Percentiles rank a stretch among this genome's conserved stretches.
Evolutionary conservation across 30 jellyfish, hydroid and myxozoan genomes (phyloP).

Genomic region (Turritopsis dohrnii): DNA sequence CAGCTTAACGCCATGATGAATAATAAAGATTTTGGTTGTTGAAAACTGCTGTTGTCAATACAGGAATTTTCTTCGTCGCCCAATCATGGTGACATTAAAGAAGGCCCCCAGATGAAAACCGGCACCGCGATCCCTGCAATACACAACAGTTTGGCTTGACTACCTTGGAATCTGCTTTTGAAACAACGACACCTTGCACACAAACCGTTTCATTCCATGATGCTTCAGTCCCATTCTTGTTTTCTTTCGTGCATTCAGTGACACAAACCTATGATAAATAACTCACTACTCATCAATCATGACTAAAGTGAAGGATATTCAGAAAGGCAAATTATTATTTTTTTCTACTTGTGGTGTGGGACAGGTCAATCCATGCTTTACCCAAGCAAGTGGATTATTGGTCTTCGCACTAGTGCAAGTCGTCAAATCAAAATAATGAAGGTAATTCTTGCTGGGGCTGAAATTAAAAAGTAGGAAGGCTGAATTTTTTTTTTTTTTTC

Average conservation of each 20-base stretch:
- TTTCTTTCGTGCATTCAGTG: slow-evolving; percentile 50
- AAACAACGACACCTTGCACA: slow-evolving; percentile 44
- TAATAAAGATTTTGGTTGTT: no score
- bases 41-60: no score
- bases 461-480: not conserved
- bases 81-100: no score
- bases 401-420: slow-evolving; percentile 59
- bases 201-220: slow-evolving; percentile 53
- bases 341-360: slow-evolving; percentile 81
- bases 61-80: no score
- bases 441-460: slow-evolving; percentile 57
- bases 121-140: no score
- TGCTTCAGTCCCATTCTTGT: slow-evolving; percentile 45
- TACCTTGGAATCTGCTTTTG: slow-evolving; percentile 36
- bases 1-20: no score
- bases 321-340: no score
- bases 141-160: not conserved
- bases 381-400: slow-evolving; percentile 54
- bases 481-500: no score
- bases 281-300: not conserved
- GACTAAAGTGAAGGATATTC: no score
- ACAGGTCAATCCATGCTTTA: slow-evolving; percentile 59
- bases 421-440: slow-evolving; percentile 66
- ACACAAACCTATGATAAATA: slow-evolving; percentile 52
- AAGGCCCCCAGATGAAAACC: no score